These are phyloP conservation scores for Chondrosia reniformis DNA, from an alignment of 37 sponge, comb jelly and placozoan genomes.

Conservation along the genomic window DNA sequence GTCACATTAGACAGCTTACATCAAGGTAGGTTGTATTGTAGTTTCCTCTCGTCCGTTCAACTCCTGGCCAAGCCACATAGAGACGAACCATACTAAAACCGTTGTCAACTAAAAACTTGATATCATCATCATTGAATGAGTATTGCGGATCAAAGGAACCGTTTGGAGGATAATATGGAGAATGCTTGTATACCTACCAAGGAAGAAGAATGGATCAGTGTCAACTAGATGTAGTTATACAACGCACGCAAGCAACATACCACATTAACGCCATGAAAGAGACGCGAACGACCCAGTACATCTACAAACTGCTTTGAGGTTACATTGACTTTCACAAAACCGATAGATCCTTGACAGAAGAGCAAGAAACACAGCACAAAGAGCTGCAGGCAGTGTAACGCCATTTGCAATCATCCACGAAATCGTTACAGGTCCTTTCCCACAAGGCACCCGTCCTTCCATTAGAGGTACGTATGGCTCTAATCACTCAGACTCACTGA, in stretches of 20 bases:
- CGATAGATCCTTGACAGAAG: no score
- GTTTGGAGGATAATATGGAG: constrained; percentile 55
- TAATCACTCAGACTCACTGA: no score
- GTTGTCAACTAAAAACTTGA: constrained; percentile 45
- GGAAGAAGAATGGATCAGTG: neutral
- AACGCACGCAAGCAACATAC: constrained; percentile 24
- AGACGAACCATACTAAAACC: constrained; percentile 71
- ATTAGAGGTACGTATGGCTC: no score
- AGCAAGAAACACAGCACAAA: no score
- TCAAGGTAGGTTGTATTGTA: constrained; percentile 70
- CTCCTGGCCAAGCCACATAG: constrained; percentile 79
- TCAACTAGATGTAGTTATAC: neutral
- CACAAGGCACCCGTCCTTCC: no score
- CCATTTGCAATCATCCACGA: no score
- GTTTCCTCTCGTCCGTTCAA: constrained; percentile 52
- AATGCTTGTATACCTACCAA: constrained; percentile 64
- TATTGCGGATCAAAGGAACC: constrained; percentile 47
- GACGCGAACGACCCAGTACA: constrained; percentile 38
- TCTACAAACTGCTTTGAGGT: constrained; percentile 23
- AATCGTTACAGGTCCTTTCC: no score
- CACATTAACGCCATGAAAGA: constrained; percentile 72
- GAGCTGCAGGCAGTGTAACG: no score
- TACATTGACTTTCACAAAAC: constrained; percentile 29
- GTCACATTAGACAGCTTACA: constrained; percentile 28
- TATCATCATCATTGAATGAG: constrained; percentile 50